Evolutionary conservation across 2,888 invertebrate species (phyloP), one percentile per base, ranked within the genome.

Genomic region (Pristionchus mayeri): DNA sequence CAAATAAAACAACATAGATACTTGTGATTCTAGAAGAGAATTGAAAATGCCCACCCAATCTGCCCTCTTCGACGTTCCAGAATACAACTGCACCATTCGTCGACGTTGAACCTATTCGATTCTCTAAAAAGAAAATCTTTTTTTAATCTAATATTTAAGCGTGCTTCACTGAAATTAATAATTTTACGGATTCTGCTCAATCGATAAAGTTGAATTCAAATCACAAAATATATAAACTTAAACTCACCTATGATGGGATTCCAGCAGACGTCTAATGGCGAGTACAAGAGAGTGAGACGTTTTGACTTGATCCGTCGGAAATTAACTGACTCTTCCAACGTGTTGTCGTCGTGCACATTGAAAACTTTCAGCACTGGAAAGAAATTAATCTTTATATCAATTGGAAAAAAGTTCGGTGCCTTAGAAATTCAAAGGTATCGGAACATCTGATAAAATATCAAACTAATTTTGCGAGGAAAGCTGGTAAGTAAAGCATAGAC

Each of bases 41-140:
- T 54, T 21, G 4, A 79, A 76, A 82, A 67, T 37, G 9, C 84
- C 24, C 18, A 84, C 78, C 63, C 78, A 71, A 78, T 60, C 48
- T 44, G 2, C 60, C 7, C 18, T 52, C 50, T 40, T 83, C 84
- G 11, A 86, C 48, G 63, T 87, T 85, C 90, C 90, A 90, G 52
- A 89, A 78, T 13, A 88, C 88, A 9, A 90, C 87, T 2, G 89
- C 86, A 40, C 90, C 90, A 54, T 86, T 88, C 0, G 90, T 87
- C 13, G 90, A 89, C 3, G 88, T 88, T 24, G 90, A 87, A 2
- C 87, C 89, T 24, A 90, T 86, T 21, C 84, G 83, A n/a, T 89
- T 85, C 54, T 87, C 89, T 87, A 84, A 75, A 84, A 71, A 63
- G 81, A 78, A 81, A 24, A 24, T 71, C 48, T 4, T n/a, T 57